A percentile compares a stretch with the other conserved stretches of the same genome.
Evolutionary conservation across 2,113 vertebrate genomes (phyloP).

Genomic region (Zeus faber): DNA sequence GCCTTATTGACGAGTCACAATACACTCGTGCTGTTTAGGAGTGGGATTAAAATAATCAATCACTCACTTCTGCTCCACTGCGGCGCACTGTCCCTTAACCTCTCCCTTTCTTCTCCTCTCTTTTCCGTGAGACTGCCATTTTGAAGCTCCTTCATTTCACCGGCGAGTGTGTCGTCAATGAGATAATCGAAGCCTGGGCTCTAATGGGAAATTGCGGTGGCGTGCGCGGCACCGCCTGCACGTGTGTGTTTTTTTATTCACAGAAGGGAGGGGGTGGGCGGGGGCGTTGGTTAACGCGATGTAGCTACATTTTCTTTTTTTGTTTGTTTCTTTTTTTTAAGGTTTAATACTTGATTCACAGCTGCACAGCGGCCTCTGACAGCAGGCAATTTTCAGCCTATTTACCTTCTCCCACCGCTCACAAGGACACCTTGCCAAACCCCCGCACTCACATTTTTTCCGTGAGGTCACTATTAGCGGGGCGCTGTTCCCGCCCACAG

Average conservation of each 20-base stretch:
- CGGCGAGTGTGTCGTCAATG: conserved; percentile 36
- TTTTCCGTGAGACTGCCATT: conserved; percentile 7
- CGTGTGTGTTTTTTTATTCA: no score
- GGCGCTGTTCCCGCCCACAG: conserved; percentile 11
- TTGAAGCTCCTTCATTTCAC: no score
- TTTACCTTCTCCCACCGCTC: conserved; percentile 44
- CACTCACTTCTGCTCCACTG: conserved; percentile 11
- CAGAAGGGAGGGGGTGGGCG: no score
- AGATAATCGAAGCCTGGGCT: conserved; percentile 7
- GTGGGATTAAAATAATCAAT: conserved; percentile 46
- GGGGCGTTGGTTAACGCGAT: no score
- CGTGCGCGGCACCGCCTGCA: not conserved
- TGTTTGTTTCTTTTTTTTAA: conserved; percentile 51
- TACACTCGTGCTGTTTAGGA: conserved; percentile 32
- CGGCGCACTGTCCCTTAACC: not conserved
- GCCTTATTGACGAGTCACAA: conserved; percentile 43
- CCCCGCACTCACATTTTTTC: conserved; percentile 32
- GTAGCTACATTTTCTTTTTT: no score
- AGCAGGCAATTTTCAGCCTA: conserved; percentile 40
- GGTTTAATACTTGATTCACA: conserved; percentile 51
- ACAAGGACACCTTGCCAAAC: conserved; percentile 35
- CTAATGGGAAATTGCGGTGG: conserved; percentile 9
- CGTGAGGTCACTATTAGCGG: conserved; percentile 17
- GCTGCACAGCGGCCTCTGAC: conserved; percentile 21
- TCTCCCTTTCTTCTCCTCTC: conserved; percentile 12